phyloP scores from a whole-genome alignment of 2,113 vertebrate genomes.

The Tinamus guttatus region DNA sequence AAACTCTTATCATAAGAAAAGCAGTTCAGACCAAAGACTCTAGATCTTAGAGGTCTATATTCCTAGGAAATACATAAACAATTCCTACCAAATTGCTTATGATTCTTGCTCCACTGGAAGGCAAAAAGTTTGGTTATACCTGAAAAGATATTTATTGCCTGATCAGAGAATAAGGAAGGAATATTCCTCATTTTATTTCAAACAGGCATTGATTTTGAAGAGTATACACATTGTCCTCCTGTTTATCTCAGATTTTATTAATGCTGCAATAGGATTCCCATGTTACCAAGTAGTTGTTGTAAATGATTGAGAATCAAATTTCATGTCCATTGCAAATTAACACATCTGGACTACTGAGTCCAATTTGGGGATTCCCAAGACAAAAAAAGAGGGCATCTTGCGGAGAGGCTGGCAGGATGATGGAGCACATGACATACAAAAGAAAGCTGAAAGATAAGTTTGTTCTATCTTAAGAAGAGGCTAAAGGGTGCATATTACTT shows the following conservation, averaged over 20 bases:
- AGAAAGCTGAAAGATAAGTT: not conserved
- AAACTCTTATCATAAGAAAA: not conserved
- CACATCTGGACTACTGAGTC: not conserved
- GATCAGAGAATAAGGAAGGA: too few species aligned
- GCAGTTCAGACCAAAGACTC: not conserved
- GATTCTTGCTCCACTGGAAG: not conserved
- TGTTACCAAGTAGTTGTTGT: not conserved
- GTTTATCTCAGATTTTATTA: not conserved
- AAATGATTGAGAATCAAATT: not conserved
- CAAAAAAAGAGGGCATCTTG: not conserved
- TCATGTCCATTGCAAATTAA: not conserved
- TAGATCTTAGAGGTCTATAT: not conserved
- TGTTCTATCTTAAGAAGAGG: not conserved
- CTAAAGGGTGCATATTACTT: not conserved
- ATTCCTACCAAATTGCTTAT: not conserved
- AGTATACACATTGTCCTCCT: not conserved
- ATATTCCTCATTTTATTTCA: not conserved
- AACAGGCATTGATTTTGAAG: not conserved
- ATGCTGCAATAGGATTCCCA: not conserved
- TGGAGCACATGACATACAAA: rapidly evolving
- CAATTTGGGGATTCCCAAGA: not conserved
- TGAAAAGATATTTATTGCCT: not conserved
- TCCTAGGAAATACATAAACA: not conserved
- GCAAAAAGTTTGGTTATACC: not conserved
- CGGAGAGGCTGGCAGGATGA: not conserved